Conservation (phyloP, 2,888 invertebrate genomes). For the Ceriagrion tenellum region DNA sequence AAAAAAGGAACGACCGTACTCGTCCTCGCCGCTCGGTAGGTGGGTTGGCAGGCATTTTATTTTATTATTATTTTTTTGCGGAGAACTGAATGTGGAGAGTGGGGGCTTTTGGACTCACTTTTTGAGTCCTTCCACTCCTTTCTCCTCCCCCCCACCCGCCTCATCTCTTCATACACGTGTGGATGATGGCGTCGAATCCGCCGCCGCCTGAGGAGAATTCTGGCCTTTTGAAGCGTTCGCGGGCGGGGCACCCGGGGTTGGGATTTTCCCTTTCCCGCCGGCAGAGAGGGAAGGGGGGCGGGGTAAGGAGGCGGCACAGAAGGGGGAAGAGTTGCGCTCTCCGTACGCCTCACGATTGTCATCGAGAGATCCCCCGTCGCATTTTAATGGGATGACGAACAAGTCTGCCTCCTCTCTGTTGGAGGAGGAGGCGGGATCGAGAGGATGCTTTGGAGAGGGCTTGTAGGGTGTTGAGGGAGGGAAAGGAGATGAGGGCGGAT, state of each 20-base stretch:
- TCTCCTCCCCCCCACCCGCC: neutral
- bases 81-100: too few species aligned
- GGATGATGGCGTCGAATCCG: neutral
- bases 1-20: neutral
- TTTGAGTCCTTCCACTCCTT: too few species aligned
- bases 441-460: neutral
- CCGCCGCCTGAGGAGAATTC: neutral
- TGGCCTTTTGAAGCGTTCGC: neutral
- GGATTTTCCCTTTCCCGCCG: neutral
- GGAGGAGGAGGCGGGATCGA: neutral
- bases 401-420: neutral
- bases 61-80: too few species aligned
- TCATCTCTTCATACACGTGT: neutral
- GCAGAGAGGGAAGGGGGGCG: neutral
- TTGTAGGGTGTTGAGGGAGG: neutral
- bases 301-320: neutral
- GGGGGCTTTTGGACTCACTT: too few species aligned
- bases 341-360: slow-evolving; percentile 7
- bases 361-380: slow-evolving; percentile 13
- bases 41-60: too few species aligned
- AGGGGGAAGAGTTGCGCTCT: neutral
- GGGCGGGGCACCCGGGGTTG: neutral
- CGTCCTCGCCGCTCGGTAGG: too few species aligned
- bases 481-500: too few species aligned
- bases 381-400: slow-evolving; percentile 36